These are phyloP conservation scores for Axis porcinus DNA, from an alignment of 2,113 vertebrate species.

Conservation along the genomic window DNA sequence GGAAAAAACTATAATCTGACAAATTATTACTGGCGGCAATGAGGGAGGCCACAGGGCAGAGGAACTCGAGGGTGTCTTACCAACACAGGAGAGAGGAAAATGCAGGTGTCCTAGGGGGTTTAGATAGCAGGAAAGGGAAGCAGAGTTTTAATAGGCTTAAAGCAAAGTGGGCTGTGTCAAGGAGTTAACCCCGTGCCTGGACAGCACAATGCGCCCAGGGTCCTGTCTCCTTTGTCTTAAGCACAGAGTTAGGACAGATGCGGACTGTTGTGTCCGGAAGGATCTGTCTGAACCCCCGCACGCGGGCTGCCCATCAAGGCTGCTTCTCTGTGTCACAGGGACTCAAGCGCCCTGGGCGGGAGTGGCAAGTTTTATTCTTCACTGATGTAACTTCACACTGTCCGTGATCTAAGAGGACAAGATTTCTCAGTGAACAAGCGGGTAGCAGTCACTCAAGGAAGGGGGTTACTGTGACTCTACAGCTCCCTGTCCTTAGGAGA, in stretches of 20 bases:
- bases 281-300: neutral
- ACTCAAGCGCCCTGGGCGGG: neutral
- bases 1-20: neutral
- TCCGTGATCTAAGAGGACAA: neutral
- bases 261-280: neutral
- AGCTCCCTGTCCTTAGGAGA: neutral
- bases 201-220: fast-evolving
- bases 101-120: neutral
- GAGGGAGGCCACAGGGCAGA: neutral
- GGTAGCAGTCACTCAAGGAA: neutral
- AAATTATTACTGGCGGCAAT: neutral
- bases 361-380: neutral
- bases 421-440: neutral
- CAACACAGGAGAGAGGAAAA: neutral
- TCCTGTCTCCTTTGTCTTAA: neutral
- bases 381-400: neutral
- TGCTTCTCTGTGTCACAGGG: neutral
- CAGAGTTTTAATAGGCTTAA: neutral
- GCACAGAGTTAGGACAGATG: neutral
- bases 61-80: neutral
- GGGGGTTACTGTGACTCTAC: neutral
- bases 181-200: neutral
- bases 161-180: neutral
- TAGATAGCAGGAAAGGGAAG: neutral
- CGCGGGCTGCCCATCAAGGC: neutral